phyloP scores from a whole-genome alignment of 2,797 vertebrate genomes.

The Myotis daubentonii region DNA sequence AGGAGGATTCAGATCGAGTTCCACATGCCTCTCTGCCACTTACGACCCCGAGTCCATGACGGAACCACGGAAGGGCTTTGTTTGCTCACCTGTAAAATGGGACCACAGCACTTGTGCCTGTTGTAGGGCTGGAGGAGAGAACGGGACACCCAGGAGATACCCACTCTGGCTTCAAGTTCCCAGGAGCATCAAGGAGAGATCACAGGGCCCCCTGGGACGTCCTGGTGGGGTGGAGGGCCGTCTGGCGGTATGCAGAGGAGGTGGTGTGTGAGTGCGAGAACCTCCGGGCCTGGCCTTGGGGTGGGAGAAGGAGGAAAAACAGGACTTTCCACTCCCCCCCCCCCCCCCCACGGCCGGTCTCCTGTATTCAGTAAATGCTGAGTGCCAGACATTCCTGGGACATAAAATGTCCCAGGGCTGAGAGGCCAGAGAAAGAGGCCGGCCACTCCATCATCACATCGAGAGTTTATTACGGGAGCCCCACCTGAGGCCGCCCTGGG shows the following conservation, averaged over 20 bases:
- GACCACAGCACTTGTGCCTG: not conserved
- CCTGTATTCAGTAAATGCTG: not conserved
- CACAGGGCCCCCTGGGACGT: not conserved
- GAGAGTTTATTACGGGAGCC: not conserved
- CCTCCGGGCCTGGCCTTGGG: not conserved
- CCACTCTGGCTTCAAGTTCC: not conserved
- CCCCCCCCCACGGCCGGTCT: too few relatives aligned
- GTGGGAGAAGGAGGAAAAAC: not conserved
- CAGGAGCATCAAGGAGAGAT: not conserved
- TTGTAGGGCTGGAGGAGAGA: not conserved
- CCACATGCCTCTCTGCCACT: not conserved
- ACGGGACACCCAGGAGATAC: not conserved
- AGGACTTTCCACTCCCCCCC: not conserved
- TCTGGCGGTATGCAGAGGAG: not conserved
- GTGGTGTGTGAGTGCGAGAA: not conserved
- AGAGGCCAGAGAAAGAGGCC: not conserved
- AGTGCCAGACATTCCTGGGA: not conserved
- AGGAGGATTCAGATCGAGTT: not conserved
- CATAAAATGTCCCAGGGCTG: not conserved
- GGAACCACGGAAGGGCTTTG: not conserved
- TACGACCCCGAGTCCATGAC: not conserved
- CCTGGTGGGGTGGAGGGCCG: not conserved
- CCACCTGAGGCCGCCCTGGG: not conserved
- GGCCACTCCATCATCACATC: not conserved
- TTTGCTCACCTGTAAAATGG: not conserved